These are phyloP conservation scores for Aulostomus chinensis DNA, from an alignment of 2,797 vertebrate genomes.

Conservation along the genomic window DNA sequence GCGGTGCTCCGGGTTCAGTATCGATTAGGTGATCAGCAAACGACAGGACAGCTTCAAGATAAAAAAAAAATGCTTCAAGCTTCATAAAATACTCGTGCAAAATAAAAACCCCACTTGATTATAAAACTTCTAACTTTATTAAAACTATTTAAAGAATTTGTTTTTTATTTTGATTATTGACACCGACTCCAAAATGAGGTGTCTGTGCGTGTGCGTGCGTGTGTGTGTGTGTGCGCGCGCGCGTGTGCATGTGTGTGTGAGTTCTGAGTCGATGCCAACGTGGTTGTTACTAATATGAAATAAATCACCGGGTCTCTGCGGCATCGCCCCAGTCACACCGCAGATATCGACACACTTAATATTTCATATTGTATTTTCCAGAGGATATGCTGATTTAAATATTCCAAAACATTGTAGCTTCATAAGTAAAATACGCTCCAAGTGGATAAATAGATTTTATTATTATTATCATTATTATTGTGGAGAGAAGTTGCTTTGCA, in stretches of 20 bases:
- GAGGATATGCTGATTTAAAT: conserved; percentile 72
- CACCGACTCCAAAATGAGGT: too few species aligned
- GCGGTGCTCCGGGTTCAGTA: conserved; percentile 54
- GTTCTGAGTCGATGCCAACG: conserved; percentile 67
- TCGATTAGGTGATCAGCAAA: conserved; percentile 70
- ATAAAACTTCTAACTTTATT: too few species aligned
- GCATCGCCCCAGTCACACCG: conserved; percentile 69
- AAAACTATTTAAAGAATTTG: too few species aligned
- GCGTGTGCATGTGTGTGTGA: conserved; percentile 20
- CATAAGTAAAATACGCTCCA: conserved; percentile 67
- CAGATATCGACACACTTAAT: conserved; percentile 78
- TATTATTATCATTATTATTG: not conserved
- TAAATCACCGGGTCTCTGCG: conserved; percentile 69
- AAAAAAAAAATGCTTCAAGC: conserved; percentile 49
- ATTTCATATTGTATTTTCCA: conserved; percentile 78
- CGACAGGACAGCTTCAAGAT: conserved; percentile 57
- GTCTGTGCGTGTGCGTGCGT: too few species aligned
- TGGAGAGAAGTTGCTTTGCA: conserved; percentile 31
- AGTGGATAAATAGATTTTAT: conserved; percentile 56
- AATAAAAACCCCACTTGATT: too few species aligned
- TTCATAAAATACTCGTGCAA: conserved; percentile 26
- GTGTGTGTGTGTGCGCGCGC: conserved; percentile 26
- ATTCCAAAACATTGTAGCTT: conserved; percentile 65
- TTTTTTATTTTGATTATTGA: too few species aligned
- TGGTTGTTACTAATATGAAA: conserved; percentile 70